Evolutionary conservation across 1,140 invertebrate genomes (phyloP).

Genomic region (Drosophila dunni): DNA sequence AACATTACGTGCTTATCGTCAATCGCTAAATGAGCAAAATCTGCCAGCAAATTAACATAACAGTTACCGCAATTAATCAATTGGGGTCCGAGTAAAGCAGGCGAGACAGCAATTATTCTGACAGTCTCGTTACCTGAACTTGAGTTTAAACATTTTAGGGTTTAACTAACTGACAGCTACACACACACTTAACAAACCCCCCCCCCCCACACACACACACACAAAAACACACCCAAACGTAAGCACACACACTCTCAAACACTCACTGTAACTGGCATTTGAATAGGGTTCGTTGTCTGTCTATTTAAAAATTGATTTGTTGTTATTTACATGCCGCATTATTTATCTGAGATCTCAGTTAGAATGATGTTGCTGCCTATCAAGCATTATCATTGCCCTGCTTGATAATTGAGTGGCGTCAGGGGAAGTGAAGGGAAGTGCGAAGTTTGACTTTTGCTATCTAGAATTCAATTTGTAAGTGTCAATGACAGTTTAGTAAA

Average conservation of each 20-base stretch:
- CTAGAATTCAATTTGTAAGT: constrained; percentile 79
- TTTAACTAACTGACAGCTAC: constrained; percentile 56
- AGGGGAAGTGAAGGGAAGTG: neutral
- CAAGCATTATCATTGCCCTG: constrained; percentile 44
- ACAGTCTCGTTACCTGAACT: constrained; percentile 63
- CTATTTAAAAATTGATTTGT: constrained; percentile 81
- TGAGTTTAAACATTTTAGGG: constrained; percentile 56
- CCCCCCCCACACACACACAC: too few species aligned
- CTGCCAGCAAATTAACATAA: constrained; percentile 71
- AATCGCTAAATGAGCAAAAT: constrained; percentile 59
- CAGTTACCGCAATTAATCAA: constrained; percentile 79
- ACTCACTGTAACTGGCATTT: constrained; percentile 37
- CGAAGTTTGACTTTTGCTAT: constrained; percentile 35
- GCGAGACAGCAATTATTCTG: constrained; percentile 34
- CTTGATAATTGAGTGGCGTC: constrained; percentile 58
- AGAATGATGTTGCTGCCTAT: constrained; percentile 38
- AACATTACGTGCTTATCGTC: constrained; percentile 60
- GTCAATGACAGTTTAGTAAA: constrained; percentile 68
- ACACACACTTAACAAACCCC: neutral
- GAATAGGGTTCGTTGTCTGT: constrained; percentile 66
- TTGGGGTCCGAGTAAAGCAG: constrained; percentile 25
- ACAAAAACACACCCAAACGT: neutral
- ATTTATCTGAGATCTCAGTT: constrained; percentile 68
- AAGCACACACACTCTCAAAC: constrained; percentile 20
- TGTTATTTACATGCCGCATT: constrained; percentile 80